Percentiles rank a stretch among this genome's conserved stretches.
Evolutionary conservation across 1,140 invertebrate species (phyloP).

Genomic region (Asobara japonica): DNA sequence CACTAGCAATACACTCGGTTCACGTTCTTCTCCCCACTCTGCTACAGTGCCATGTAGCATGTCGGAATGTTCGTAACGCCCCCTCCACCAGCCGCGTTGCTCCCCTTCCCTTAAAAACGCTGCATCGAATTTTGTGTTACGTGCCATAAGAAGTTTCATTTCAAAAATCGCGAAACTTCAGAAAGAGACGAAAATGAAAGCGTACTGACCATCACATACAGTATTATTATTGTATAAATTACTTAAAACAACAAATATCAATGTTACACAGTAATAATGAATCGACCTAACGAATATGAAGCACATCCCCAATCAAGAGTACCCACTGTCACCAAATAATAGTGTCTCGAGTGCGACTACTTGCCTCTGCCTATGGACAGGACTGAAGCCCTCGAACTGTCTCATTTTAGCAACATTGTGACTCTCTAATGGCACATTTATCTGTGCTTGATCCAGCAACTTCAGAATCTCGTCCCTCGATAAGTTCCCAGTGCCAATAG

Average conservation of each 20-base stretch:
- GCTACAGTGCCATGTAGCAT: too few species aligned
- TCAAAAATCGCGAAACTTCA: too few species aligned
- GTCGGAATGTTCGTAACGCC: too few species aligned
- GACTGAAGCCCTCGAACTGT: conserved; percentile 31
- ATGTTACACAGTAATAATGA: conserved; percentile 12
- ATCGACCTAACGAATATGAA: neutral
- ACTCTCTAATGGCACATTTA: conserved; percentile 49
- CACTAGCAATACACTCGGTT: too few species aligned
- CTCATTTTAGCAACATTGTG: conserved; percentile 39
- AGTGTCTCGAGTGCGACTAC: conserved; percentile 59
- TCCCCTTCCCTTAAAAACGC: too few species aligned
- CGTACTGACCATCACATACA: too few species aligned
- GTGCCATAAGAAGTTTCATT: too few species aligned
- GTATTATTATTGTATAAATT: conserved; percentile 19
- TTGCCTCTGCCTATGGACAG: conserved; percentile 55
- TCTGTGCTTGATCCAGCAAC: conserved; percentile 59
- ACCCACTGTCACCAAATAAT: conserved; percentile 57
- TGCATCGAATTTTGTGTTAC: too few species aligned
- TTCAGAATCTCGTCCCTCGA: conserved; percentile 58
- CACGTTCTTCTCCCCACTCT: too few species aligned
- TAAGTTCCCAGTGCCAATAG: conserved; percentile 35
- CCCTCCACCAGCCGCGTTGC: too few species aligned
- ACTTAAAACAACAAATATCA: neutral
- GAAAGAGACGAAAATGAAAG: too few species aligned
- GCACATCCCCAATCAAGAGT: conserved; percentile 27